A percentile compares a stretch with the other conserved stretches of the same genome.
These are phyloP conservation scores for Panthera tigris DNA, from an alignment of 2,113 vertebrate species.

Conservation along the genomic window DNA sequence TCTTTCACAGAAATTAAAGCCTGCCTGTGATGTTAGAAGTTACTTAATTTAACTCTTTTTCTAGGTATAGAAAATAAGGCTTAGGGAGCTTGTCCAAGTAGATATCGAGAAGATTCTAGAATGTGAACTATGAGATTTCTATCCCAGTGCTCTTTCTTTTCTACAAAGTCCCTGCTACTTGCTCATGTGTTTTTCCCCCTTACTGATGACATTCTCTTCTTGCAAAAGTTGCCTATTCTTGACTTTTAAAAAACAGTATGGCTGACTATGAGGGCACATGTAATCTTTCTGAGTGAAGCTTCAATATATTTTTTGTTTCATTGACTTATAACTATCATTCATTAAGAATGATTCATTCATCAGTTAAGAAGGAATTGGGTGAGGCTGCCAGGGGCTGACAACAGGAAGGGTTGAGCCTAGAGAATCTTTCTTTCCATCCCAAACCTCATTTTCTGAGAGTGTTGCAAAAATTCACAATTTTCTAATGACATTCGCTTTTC, in stretches of 20 bases:
- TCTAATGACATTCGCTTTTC: not conserved
- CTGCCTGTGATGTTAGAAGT: not conserved
- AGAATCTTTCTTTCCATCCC: not conserved
- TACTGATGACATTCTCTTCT: not conserved
- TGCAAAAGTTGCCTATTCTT: not conserved
- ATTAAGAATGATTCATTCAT: not conserved
- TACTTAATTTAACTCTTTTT: not conserved
- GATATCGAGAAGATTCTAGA: not conserved
- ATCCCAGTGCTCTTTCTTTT: not conserved
- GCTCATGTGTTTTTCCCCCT: not conserved
- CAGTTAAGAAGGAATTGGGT: not conserved
- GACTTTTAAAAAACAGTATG: not conserved
- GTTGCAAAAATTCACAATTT: not conserved
- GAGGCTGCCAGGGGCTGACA: not conserved
- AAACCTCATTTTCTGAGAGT: not conserved
- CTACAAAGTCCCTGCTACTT: not conserved
- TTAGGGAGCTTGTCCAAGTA: not conserved
- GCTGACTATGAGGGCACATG: not conserved
- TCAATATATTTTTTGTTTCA: not conserved
- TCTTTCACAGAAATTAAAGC: not conserved
- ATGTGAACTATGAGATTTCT: not conserved
- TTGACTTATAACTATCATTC: not conserved
- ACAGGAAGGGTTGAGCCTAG: not conserved
- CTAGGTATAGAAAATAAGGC: not conserved
- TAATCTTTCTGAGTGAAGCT: not conserved